Base-by-base conservation (phyloP, 1,140 invertebrate genomes). In the Leucophenga varia region DNA sequence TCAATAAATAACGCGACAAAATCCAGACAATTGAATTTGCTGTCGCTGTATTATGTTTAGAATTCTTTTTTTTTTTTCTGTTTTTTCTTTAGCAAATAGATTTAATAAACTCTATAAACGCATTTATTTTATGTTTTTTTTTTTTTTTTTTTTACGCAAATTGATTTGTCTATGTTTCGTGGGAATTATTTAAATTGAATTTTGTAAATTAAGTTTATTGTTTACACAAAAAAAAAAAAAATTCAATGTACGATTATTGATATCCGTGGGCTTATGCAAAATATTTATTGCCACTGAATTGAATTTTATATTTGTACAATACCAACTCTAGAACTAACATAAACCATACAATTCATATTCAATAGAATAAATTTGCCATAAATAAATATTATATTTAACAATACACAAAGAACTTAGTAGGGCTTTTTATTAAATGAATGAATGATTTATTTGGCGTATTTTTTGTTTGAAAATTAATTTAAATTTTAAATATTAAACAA, bases 141-240 rank as follows among this genome's bases (percentile, higher is more conserved):
- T n/a, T n/a, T n/a, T n/a, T n/a, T n/a, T n/a, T n/a, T n/a, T n/a
- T 21, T 18, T 40, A 46, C 13, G 17, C 44, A 42, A 54, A 22
- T 47, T 35, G 7, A 46, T 17, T 49, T 47, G 55, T 63, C 64
- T 55, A 38, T 45, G 28, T 25, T 22, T 35, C 41, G 41, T 37
- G n/a, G n/a, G 55, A 50, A 67, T 65, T 65, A 67, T 65, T 65
- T 61, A 63, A 65, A 65, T 65, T 65, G 61, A 61, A 67, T n/a
- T 65, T 65, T 67, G 49, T 49, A 65, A 65, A 65, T 65, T 67
- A 67, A 67, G 50, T 65, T 61, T 64, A 65, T 65, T 65, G 59
- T 67, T 52, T 50, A 51, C 59, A 41, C 30, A 20, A 10, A 31
- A 50, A 21, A 41, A n/a, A n/a, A 30, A 53, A 56, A 64, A 61